phyloP scores from a whole-genome alignment of 1,140 invertebrate genomes.

The Hermatobates lingyangjiaoensis region DNA sequence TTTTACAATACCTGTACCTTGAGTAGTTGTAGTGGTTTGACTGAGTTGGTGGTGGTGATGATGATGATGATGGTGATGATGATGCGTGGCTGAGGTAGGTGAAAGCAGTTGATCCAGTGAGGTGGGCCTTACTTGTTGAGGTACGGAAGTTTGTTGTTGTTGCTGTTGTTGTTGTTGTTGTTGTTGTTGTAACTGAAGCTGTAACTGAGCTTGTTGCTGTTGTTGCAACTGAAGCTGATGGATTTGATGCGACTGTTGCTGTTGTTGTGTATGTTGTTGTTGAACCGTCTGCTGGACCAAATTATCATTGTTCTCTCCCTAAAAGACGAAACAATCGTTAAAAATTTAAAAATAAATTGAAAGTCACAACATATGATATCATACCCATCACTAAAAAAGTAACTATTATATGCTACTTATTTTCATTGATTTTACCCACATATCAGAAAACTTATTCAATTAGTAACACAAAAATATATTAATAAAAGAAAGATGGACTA shows the following conservation, averaged over 20 bases:
- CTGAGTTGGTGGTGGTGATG: conserved; percentile 1
- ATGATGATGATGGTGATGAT: conserved; percentile 9
- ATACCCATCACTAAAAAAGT: too few species aligned
- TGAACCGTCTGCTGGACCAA: not conserved
- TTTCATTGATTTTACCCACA: too few species aligned
- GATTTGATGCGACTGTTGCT: not conserved
- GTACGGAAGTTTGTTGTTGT: conserved; percentile 9
- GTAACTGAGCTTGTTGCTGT: conserved; percentile 1
- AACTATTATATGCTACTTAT: too few species aligned
- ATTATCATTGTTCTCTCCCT: too few species aligned
- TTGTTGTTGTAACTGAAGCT: conserved; percentile 23
- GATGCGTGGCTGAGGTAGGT: conserved; percentile 9
- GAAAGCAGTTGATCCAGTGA: conserved; percentile 13
- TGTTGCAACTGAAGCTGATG: not conserved
- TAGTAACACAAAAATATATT: too few species aligned
- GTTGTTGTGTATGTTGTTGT: conserved; percentile 7
- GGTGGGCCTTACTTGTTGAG: not conserved
- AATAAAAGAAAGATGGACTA: too few species aligned
- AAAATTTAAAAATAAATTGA: too few species aligned
- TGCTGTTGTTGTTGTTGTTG: conserved; percentile 14
- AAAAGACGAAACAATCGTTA: too few species aligned
- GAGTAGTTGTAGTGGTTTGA: not conserved
- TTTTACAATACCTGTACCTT: conserved; percentile 9
- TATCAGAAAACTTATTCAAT: too few species aligned
- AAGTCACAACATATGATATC: too few species aligned